Conservation (phyloP, 2,888 invertebrate genomes). For the Elmis aenea region DNA sequence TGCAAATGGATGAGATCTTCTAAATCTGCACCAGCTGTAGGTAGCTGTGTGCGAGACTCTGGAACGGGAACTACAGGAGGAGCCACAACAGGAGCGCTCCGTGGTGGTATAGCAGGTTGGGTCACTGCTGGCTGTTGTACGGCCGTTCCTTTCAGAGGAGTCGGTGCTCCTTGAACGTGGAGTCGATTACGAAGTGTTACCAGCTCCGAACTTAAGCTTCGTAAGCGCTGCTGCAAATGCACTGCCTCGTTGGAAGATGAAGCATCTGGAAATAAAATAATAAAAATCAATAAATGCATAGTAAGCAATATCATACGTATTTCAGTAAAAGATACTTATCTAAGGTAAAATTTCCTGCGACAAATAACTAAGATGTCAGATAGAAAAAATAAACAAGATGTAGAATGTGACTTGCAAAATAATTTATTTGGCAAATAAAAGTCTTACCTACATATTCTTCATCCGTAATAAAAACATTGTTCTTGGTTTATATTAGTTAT, state of each 20-base stretch:
- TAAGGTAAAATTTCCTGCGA: too few relatives aligned
- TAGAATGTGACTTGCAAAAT: too few relatives aligned
- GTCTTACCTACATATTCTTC: too few relatives aligned
- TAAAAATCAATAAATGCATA: too few relatives aligned
- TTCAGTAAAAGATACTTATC: too few relatives aligned
- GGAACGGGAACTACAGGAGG: constrained; percentile 27
- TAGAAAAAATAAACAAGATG: too few relatives aligned
- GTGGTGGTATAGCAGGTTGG: constrained; percentile 44
- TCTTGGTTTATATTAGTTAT: too few relatives aligned
- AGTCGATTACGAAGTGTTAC: constrained; percentile 86
- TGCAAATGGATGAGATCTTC: constrained; percentile 90
- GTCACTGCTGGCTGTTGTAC: constrained; percentile 37
- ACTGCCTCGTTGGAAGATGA: constrained; percentile 93
- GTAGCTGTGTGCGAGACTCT: constrained; percentile 20
- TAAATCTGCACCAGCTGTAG: constrained; percentile 50
- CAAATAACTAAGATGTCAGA: too few relatives aligned
- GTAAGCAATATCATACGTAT: too few relatives aligned
- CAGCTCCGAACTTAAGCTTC: constrained; percentile 86
- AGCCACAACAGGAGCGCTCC: constrained; percentile 26
- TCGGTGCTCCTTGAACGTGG: constrained; percentile 63
- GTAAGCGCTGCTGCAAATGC: constrained; percentile 84
- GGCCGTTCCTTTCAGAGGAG: constrained; percentile 46
- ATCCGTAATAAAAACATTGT: too few relatives aligned
- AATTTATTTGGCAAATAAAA: too few relatives aligned
- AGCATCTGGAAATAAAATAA: constrained; percentile 65